Evolutionary conservation across 2,888 invertebrate species (phyloP).

Genomic region (Xylota segnis): DNA sequence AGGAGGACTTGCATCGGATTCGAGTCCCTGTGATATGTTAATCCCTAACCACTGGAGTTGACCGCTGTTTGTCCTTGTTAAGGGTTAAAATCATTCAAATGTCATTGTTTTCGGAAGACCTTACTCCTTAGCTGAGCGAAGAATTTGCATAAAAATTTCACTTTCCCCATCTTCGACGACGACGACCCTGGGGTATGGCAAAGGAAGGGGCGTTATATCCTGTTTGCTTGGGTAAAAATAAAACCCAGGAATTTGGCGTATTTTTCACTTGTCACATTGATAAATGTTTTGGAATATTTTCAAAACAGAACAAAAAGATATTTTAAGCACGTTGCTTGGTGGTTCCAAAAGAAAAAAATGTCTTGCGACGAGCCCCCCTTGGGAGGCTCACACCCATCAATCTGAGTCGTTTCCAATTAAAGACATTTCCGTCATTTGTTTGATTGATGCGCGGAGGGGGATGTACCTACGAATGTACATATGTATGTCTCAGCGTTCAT

Average conservation of each 20-base stretch:
- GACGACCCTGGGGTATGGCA: background rate
- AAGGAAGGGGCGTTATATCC: slow-evolving; percentile 4
- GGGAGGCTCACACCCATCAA: slow-evolving; percentile 1
- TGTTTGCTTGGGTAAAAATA: background rate
- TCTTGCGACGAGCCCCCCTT: background rate
- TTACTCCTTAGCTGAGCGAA: background rate
- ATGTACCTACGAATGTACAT: too few relatives aligned
- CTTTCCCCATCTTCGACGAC: background rate
- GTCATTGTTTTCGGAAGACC: background rate
- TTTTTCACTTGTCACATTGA: slow-evolving; percentile 54
- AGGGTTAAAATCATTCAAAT: slow-evolving; percentile 1
- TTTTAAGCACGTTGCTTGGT: slow-evolving; percentile 13
- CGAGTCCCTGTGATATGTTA: background rate
- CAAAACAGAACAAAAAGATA: slow-evolving; percentile 1
- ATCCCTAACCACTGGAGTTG: background rate
- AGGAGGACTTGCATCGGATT: too few relatives aligned
- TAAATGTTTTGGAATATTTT: slow-evolving; percentile 25
- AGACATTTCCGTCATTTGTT: slow-evolving; percentile 27
- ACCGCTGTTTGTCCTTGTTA: slow-evolving; percentile 15
- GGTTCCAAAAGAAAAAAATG: background rate
- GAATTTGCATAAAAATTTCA: slow-evolving; percentile 9
- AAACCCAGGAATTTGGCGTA: slow-evolving; percentile 16
- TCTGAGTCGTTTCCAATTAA: slow-evolving; percentile 35
- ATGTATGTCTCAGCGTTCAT: too few relatives aligned
- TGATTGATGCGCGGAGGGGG: slow-evolving; percentile 18